phyloP scores from a whole-genome alignment of 2,888 invertebrate genomes.

The Euphydryas editha region DNA sequence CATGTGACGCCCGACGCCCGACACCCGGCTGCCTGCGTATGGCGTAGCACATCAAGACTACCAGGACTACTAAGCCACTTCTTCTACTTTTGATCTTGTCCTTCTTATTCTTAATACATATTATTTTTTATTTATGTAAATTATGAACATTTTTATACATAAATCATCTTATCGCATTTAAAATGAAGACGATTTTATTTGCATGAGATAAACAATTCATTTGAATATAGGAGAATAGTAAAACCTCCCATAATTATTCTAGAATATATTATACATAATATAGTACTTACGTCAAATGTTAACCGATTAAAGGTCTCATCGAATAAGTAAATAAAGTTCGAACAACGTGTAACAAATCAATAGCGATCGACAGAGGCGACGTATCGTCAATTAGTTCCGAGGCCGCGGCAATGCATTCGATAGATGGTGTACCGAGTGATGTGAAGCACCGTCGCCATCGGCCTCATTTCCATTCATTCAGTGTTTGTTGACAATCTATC shows the following conservation, averaged over 20 bases:
- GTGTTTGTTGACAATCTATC: conserved; percentile 73
- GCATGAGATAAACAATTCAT: not conserved
- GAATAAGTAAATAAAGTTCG: conserved; percentile 2
- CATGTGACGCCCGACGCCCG: conserved; percentile 45
- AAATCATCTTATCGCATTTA: not conserved
- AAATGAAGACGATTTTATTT: not conserved
- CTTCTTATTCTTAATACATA: not conserved
- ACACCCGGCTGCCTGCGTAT: not conserved
- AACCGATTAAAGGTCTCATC: not conserved
- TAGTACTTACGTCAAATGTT: not conserved
- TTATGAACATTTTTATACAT: not conserved
- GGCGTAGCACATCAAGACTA: too few relatives aligned
- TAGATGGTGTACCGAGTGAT: conserved; percentile 45
- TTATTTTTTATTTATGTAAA: not conserved
- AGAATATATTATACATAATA: not conserved
- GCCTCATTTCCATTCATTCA: conserved; percentile 75
- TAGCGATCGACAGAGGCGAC: conserved; percentile 28
- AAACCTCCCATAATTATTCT: too few relatives aligned
- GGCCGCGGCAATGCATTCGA: conserved; percentile 51
- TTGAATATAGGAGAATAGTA: too few relatives aligned
- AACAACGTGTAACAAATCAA: conserved; percentile 16
- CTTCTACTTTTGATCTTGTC: not conserved
- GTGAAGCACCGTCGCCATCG: conserved; percentile 55
- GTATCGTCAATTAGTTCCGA: conserved; percentile 38
- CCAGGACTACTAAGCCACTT: not conserved